Evolutionary conservation across 2,888 invertebrate genomes (phyloP).

Genomic region (Chymomyza fuscimana): DNA sequence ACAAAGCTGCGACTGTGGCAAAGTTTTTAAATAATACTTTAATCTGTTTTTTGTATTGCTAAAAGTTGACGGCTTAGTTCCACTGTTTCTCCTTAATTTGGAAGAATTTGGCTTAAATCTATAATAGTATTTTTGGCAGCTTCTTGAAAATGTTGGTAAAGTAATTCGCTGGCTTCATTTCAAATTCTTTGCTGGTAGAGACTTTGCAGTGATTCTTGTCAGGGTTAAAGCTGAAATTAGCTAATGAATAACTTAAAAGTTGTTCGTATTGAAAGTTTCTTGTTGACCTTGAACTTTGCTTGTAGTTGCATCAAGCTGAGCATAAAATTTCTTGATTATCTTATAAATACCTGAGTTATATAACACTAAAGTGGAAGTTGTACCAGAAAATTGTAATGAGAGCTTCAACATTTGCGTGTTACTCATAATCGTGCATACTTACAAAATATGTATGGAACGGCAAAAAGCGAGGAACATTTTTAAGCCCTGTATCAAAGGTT

Average conservation of each 20-base stretch:
- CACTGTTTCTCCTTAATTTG: conserved; percentile 18
- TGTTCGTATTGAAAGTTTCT: conserved; percentile 57
- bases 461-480: too few species aligned
- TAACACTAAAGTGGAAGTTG: background rate
- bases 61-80: conserved; percentile 24
- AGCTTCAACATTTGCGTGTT: too few species aligned
- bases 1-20: conserved; percentile 29
- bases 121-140: background rate
- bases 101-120: background rate
- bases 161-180: background rate
- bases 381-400: too few species aligned
- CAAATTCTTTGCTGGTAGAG: background rate
- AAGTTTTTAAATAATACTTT: conserved; percentile 43
- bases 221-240: background rate
- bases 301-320: background rate
- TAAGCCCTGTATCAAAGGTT: too few species aligned
- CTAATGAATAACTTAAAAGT: conserved; percentile 58
- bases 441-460: too few species aligned
- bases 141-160: background rate
- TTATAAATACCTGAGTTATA: background rate
- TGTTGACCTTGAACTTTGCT: conserved; percentile 58
- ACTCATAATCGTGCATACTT: too few species aligned
- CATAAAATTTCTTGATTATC: background rate
- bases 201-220: background rate
- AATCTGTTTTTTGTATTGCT: conserved; percentile 59